phyloP scores from a whole-genome alignment of 2,888 invertebrate genomes.

The Epinotia brunnichana region DNA sequence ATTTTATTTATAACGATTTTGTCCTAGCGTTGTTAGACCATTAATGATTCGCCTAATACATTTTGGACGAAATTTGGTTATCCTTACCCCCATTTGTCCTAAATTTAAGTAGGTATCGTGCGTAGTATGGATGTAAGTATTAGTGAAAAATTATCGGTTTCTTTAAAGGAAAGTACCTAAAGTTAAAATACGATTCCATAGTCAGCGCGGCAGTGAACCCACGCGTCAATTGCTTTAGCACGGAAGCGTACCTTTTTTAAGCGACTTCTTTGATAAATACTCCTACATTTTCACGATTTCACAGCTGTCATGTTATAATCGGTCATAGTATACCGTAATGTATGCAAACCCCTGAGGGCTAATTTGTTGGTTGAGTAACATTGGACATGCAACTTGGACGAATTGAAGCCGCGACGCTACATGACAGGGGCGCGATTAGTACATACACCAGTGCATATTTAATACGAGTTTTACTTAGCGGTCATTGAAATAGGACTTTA shows the following conservation, averaged over 20 bases:
- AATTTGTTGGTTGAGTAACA: conserved; percentile 4
- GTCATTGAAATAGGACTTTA: not conserved
- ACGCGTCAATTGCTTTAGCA: not conserved
- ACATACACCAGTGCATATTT: not conserved
- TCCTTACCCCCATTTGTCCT: too few relatives aligned
- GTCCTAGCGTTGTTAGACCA: too few relatives aligned
- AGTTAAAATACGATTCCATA: too few relatives aligned
- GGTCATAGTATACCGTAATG: not conserved
- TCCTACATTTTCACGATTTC: not conserved
- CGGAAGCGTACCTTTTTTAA: not conserved
- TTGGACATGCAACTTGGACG: conserved; percentile 12
- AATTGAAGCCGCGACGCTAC: not conserved
- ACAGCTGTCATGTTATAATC: conserved; percentile 4
- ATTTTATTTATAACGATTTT: too few relatives aligned
- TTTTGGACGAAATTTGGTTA: too few relatives aligned
- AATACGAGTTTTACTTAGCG: not conserved
- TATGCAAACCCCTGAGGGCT: conserved; percentile 9
- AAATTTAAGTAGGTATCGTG: too few relatives aligned
- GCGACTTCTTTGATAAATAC: not conserved
- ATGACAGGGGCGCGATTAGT: conserved; percentile 22
- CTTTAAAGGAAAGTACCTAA: too few relatives aligned
- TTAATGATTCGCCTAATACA: too few relatives aligned
- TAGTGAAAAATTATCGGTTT: too few relatives aligned
- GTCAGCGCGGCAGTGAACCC: too few relatives aligned
- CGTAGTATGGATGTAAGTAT: too few relatives aligned